Evolutionary conservation across 2,797 vertebrate species (phyloP), one percentile per base, ranked within the genome.

Genomic region (Pseudochromis fuscus): DNA sequence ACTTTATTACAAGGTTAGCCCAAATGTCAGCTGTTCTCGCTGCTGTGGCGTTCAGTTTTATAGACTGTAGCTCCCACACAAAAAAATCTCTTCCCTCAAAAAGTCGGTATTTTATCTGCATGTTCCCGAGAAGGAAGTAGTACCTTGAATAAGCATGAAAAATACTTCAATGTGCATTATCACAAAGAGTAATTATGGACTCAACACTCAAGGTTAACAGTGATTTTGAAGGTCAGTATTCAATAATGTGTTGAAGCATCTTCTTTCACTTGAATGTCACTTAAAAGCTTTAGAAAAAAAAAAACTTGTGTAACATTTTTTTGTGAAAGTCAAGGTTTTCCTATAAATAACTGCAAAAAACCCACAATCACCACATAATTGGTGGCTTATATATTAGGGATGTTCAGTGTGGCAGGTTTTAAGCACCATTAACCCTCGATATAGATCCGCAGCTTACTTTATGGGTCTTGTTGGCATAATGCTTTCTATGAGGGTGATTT

Each of bases 1-100:
- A 72, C 75, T 91, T 88, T 87, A 88, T 90, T 65, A 82, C 87
- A 90, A 89, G 88, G 88, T 90, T 73, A 87, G 76, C 67, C 6
- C 46, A 90, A 89, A 91, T 90, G 89, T 91, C 88, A 90, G 73
- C 53, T 40, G 68, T 75, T 75, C 67, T 67, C 46, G 19, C 79
- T 79, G 42, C 38, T 6, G 4, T 74, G 72, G 66, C 78, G 71
- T 87, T 85, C 63, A 59, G 62, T 57, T 84, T 89, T 72, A 82
- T 64, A 21, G 62, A 49, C 63, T 60, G 67, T 35, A 72, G 42
- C 38, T 44, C 56, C 55, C 42, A 50, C 31, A 40, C 57, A 48
- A 60, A 57, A 61, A 74, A 35, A 40, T 68, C 64, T 65, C 42
- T 51, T 49, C 40, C 16, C 18, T 19, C n/a, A 18, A 55, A 69